These are phyloP conservation scores for Temnothorax unifasciatus DNA, from an alignment of 2,888 invertebrate genomes.

Conservation along the genomic window DNA sequence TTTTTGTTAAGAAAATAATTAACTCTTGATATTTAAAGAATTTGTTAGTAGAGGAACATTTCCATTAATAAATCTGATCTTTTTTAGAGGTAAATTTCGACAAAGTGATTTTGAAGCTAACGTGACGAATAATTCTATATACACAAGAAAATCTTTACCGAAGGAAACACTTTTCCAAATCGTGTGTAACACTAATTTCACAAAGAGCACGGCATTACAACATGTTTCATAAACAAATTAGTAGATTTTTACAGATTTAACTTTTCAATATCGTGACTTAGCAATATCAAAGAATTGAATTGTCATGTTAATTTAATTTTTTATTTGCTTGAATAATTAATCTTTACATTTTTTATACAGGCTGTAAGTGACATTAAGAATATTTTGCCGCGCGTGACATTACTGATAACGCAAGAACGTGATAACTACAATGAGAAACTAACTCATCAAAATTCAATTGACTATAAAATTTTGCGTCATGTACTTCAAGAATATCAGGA, in stretches of 20 bases:
- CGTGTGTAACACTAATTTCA: neutral
- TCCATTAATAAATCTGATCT: neutral
- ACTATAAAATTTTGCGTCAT: neutral
- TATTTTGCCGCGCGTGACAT: neutral
- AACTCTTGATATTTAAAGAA: neutral
- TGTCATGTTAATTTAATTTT: neutral
- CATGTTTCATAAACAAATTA: neutral
- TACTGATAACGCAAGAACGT: neutral
- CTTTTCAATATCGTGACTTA: neutral
- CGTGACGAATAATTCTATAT: neutral
- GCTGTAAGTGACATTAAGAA: neutral
- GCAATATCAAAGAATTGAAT: neutral
- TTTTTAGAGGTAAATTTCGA: slow-evolving; percentile 16
- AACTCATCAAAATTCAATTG: neutral
- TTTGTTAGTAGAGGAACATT: neutral
- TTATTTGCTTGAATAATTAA: neutral
- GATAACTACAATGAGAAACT: neutral
- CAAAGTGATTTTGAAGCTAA: neutral
- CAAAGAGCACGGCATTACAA: neutral
- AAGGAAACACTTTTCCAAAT: neutral
- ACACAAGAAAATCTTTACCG: neutral
- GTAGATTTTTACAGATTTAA: neutral
- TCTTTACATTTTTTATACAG: neutral
- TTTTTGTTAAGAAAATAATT: neutral
- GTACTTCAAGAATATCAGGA: neutral